Evolutionary conservation across 2,113 vertebrate species (phyloP).

Genomic region (Psittacula cyanocephala): DNA sequence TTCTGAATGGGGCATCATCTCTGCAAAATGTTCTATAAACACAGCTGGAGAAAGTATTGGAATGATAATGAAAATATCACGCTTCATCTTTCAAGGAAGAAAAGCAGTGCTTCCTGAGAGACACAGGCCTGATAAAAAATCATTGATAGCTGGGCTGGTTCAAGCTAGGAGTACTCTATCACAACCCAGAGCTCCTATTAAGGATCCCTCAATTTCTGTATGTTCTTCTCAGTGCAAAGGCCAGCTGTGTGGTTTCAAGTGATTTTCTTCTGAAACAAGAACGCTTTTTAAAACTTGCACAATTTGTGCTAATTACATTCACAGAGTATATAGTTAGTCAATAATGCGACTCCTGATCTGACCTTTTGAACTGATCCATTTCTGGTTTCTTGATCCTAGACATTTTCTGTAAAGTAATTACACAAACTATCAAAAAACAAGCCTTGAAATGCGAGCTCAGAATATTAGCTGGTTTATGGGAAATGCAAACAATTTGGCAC

Average conservation of each 20-base stretch:
- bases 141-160: background rate
- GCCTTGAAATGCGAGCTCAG: background rate
- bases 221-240: background rate
- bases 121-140: background rate
- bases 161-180: background rate
- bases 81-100: background rate
- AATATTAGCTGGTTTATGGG: background rate
- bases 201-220: background rate
- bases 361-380: conserved; percentile 3
- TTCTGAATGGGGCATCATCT: background rate
- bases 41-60: background rate
- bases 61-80: background rate
- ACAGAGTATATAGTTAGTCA: background rate
- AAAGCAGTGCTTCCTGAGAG: background rate
- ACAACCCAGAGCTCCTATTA: background rate
- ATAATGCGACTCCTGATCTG: conserved; percentile 22
- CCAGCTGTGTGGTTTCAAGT: background rate
- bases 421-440: background rate
- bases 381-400: conserved; percentile 4
- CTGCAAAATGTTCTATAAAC: background rate
- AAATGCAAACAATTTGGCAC: background rate
- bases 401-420: background rate
- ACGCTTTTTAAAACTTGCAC: background rate
- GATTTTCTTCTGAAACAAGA: background rate
- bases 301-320: background rate